These are phyloP conservation scores for Cantharis rustica DNA, from an alignment of 2,888 invertebrate species.

Conservation along the genomic window DNA sequence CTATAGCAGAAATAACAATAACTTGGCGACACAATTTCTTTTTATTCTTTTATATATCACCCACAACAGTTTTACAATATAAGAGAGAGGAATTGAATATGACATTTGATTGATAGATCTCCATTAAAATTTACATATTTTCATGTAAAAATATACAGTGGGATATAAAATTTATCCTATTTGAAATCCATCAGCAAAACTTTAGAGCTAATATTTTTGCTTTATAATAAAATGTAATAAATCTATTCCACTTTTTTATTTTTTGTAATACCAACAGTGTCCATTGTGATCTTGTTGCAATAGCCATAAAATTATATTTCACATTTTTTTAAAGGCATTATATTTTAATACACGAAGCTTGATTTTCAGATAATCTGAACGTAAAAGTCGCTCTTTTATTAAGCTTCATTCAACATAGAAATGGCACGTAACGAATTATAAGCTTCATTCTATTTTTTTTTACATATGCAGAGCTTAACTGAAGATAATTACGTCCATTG, in stretches of 20 bases:
- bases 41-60: not conserved
- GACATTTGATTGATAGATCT: not conserved
- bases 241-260: not conserved
- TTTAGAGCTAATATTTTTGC: not conserved
- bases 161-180: not conserved
- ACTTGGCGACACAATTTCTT: not conserved
- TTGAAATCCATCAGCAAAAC: not conserved
- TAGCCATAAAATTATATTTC: too few relatives aligned
- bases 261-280: too few relatives aligned
- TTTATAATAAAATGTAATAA: not conserved
- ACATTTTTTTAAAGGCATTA: not conserved
- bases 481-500: not conserved
- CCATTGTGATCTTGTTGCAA: too few relatives aligned
- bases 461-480: not conserved
- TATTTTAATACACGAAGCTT: not conserved
- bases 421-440: not conserved
- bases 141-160: not conserved
- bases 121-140: not conserved
- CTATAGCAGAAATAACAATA: not conserved
- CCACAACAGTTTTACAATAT: not conserved
- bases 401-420: not conserved
- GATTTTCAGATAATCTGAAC: not conserved
- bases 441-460: not conserved
- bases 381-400: not conserved
- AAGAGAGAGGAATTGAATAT: not conserved